A percentile compares a stretch with the other conserved stretches of the same genome.
Conservation (phyloP, 1,140 invertebrate genomes). For the Drosophila trapezifrons region DNA sequence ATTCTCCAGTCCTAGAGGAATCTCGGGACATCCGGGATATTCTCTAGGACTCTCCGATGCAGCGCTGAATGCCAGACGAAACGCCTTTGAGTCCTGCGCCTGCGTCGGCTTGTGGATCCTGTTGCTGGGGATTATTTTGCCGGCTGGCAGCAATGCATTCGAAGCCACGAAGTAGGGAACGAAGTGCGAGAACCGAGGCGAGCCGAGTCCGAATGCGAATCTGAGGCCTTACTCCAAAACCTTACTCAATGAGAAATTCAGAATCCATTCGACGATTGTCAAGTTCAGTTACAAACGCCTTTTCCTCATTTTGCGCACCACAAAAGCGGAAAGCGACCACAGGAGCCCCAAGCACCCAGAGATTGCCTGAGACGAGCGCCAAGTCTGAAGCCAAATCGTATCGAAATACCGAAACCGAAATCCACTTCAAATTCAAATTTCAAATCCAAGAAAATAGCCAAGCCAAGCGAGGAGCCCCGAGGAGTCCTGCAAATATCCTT, state of each 20-base stretch:
- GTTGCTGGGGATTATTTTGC: constrained; percentile 48
- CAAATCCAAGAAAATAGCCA: constrained; percentile 21
- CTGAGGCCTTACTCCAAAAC: constrained; percentile 53
- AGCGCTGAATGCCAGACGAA: constrained; percentile 54
- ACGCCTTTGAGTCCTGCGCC: constrained; percentile 56
- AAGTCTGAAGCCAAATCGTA: constrained; percentile 49
- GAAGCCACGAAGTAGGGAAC: constrained; percentile 30
- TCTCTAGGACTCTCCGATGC: constrained; percentile 27
- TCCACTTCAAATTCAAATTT: constrained; percentile 13
- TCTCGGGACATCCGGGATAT: constrained; percentile 1
- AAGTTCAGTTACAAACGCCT: constrained; percentile 77
- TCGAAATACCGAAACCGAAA: constrained; percentile 25
- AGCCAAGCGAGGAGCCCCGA: constrained; percentile 26
- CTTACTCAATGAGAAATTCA: constrained; percentile 82
- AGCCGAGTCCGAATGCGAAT: constrained; percentile 35
- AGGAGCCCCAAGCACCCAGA: constrained; percentile 38
- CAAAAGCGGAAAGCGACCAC: constrained; percentile 57
- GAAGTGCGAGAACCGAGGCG: constrained; percentile 17
- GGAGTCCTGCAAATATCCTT: constrained; percentile 35
- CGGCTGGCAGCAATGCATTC: constrained; percentile 43
- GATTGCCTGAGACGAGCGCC: constrained; percentile 39
- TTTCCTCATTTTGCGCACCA: constrained; percentile 74
- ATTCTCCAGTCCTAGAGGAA: background rate
- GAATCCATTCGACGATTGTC: constrained; percentile 81
- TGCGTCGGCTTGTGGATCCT: constrained; percentile 74